Percentiles rank a stretch among this genome's conserved stretches.
Conservation (phyloP, 2,888 invertebrate genomes). For the Iselma pallidipennis region DNA sequence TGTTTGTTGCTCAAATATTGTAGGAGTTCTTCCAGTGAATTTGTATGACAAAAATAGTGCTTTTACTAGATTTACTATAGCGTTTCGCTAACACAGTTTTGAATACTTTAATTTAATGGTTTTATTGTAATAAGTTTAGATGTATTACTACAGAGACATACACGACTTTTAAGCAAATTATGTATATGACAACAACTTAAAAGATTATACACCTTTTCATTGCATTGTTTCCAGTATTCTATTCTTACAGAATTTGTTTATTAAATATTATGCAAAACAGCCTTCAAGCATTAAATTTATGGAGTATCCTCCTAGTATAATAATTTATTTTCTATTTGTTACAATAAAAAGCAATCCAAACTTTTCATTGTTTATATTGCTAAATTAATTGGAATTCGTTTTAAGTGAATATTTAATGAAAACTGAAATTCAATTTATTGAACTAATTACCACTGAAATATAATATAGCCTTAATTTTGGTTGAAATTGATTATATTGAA, state of each 20-base stretch:
- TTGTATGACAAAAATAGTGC: neutral
- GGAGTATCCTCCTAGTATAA: neutral
- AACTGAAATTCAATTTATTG: too few relatives aligned
- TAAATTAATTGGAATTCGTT: too few relatives aligned
- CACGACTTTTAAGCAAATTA: neutral
- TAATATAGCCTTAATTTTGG: too few relatives aligned
- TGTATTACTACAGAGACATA: neutral
- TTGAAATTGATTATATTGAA: too few relatives aligned
- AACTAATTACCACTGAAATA: too few relatives aligned
- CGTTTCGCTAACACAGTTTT: neutral
- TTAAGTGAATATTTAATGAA: neutral
- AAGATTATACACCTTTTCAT: neutral
- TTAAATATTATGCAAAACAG: neutral
- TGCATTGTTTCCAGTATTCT: neutral
- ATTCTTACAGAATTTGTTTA: neutral
- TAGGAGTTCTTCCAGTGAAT: neutral
- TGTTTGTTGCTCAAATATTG: slow-evolving; percentile 1
- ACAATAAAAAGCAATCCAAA: neutral
- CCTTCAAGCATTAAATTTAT: neutral
- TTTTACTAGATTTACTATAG: too few relatives aligned
- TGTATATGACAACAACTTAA: neutral
- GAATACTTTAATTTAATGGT: neutral
- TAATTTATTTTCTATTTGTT: neutral
- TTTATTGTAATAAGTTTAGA: neutral
- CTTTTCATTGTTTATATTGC: neutral